Evolutionary conservation across 1,140 invertebrate genomes (phyloP).

Genomic region (Uloborus diversus): DNA sequence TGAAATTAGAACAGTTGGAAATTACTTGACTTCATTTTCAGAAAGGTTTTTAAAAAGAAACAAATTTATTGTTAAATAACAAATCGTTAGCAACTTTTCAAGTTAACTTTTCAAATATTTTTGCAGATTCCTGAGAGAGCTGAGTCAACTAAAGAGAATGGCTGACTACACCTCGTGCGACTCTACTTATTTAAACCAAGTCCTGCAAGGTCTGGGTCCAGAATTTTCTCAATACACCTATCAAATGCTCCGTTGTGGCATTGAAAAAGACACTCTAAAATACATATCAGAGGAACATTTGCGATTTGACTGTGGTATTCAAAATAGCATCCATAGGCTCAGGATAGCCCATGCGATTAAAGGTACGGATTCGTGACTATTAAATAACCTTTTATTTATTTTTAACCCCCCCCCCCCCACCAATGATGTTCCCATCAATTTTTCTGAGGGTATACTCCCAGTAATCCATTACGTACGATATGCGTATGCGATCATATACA

Average conservation of each 20-base stretch:
- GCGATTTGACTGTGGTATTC: slow-evolving; percentile 86
- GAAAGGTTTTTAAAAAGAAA: no score
- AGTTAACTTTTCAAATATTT: no score
- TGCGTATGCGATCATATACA: no score
- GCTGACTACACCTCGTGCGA: slow-evolving; percentile 97
- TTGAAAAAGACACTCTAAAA: slow-evolving; percentile 82
- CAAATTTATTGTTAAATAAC: no score
- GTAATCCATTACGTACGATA: no score
- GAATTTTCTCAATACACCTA: slow-evolving; percentile 98
- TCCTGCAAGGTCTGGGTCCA: slow-evolving; percentile 84
- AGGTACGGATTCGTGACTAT: slow-evolving; percentile 71
- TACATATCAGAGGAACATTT: slow-evolving; percentile 89
- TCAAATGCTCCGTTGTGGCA: slow-evolving; percentile 92
- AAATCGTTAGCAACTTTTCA: no score
- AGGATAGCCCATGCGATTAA: slow-evolving; percentile 89
- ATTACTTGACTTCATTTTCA: no score
- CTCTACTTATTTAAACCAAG: slow-evolving; percentile 87
- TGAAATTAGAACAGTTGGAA: no score
- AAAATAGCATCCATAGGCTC: slow-evolving; percentile 92
- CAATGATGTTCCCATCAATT: no score
- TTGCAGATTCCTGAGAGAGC: slow-evolving; percentile 88
- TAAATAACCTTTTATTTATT: no score
- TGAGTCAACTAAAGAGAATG: slow-evolving; percentile 94
- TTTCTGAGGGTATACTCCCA: no score
- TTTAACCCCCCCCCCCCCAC: no score